Base-by-base conservation (phyloP, 2,888 invertebrate genomes). In the Agrenia bidenticulata region DNA sequence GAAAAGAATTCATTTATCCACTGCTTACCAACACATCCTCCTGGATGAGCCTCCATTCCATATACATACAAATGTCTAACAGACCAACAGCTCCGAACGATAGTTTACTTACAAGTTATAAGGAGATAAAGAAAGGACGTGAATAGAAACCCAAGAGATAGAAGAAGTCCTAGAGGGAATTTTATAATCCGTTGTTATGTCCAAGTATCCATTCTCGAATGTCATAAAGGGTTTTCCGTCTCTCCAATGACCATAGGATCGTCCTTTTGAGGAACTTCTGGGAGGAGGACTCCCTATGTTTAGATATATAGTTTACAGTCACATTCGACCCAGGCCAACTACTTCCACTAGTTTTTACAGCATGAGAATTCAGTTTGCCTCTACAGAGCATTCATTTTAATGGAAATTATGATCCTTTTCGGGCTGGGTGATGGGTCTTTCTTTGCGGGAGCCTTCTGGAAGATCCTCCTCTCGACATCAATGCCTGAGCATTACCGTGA, bases 381-480 rank as follows among this genome's bases (percentile, higher is more conserved):
- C 59, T 26, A 24, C 4, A 27, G 49, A 54, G 53, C 66, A 70
- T 67, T 70, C 63, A 67, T 70, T 70, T 70, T 70, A 67, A 70
- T 70, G 67, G 64, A 67, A 70, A 70, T 70, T 70, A 70, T 70
- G 67, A 70, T 67, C 62, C 64, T 70, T 60, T 66, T 64, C 62
- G 45, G 64, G 62, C 53, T 53, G 64, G 59, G 62, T 45, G 45
- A 67, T 67, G 64, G 53, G 56, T 21, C 70, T 67, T 65, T 67
- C 63, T 54, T 63, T 61, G 64, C 62, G 66, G 69, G 61, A 61
- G 61, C 51, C 60, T 24, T n/a, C n/a, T 57, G 58, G 26, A 57
- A 54, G 62, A 67, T 27, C 27, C 58, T 65, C 63, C 61, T 61
- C 57, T 54, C 63, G 63, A 69, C 66, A 66, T 69, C 69, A 67